Evolutionary conservation across 1,140 invertebrate species (phyloP).

Genomic region (Drosophila parabipectinata): DNA sequence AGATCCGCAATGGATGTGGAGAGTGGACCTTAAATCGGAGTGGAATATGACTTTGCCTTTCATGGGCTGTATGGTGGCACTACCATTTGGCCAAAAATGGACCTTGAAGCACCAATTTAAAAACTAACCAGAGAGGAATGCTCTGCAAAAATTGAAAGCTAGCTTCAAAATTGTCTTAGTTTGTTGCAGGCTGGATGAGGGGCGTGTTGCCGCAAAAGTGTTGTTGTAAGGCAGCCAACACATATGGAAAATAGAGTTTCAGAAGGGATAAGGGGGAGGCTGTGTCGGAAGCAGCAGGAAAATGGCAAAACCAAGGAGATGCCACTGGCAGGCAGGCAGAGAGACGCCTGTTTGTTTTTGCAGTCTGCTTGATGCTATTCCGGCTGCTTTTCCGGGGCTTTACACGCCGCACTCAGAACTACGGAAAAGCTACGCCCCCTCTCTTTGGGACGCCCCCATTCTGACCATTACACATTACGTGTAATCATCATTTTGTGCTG

Average conservation of each 20-base stretch:
- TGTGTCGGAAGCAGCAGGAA: constrained; percentile 13
- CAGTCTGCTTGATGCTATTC: constrained; percentile 71
- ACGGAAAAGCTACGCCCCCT: constrained; percentile 27
- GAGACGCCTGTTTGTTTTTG: constrained; percentile 70
- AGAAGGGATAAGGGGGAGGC: neutral
- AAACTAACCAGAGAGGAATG: constrained; percentile 1
- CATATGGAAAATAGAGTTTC: constrained; percentile 69
- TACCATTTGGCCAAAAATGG: neutral
- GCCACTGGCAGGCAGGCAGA: constrained; percentile 28
- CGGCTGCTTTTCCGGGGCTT: constrained; percentile 73
- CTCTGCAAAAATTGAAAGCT: constrained; percentile 26
- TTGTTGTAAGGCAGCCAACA: constrained; percentile 46
- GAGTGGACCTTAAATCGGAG: too few species aligned
- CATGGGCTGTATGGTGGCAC: too few species aligned
- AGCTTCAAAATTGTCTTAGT: constrained; percentile 33
- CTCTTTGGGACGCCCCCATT: neutral
- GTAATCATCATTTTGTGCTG: constrained; percentile 81
- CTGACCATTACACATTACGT: constrained; percentile 71
- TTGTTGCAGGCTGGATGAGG: constrained; percentile 15
- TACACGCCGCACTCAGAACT: constrained; percentile 47
- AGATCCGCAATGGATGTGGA: too few species aligned
- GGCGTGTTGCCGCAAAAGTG: constrained; percentile 13
- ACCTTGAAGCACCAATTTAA: neutral
- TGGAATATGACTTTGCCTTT: too few species aligned
- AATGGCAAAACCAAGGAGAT: constrained; percentile 46